Evolutionary conservation across 2,113 vertebrate species (phyloP).

Genomic region (Dendrocopos noguchii): DNA sequence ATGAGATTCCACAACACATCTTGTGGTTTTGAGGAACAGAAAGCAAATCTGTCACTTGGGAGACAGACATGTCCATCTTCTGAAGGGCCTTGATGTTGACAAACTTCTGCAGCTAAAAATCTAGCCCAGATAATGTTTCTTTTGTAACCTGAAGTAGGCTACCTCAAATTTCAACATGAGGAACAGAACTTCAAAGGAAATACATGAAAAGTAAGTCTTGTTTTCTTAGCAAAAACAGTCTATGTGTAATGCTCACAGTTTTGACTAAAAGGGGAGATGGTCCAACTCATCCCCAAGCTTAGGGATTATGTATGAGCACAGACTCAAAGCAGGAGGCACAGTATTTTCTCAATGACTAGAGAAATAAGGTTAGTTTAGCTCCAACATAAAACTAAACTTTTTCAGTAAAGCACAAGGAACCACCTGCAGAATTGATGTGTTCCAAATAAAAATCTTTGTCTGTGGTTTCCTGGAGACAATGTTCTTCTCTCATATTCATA

Average conservation of each 20-base stretch:
- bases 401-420: not conserved
- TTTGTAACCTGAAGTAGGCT: not conserved
- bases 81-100: not conserved
- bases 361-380: not conserved
- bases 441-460: not conserved
- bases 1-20: slow-evolving; percentile 4
- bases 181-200: not conserved
- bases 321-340: not conserved
- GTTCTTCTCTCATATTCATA: not conserved
- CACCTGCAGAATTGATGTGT: not conserved
- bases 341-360: not conserved
- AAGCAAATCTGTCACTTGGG: not conserved
- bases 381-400: not conserved
- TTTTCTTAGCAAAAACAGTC: not conserved
- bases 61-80: not conserved
- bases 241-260: not conserved
- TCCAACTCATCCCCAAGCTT: not conserved
- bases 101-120: not conserved
- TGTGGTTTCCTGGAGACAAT: not conserved
- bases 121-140: not conserved
- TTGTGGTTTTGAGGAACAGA: slow-evolving; percentile 6
- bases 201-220: not conserved
- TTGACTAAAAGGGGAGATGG: not conserved
- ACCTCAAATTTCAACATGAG: not conserved
- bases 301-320: not conserved